Evolutionary conservation across 2,888 invertebrate species (phyloP).

Genomic region (Shargacucullia verbasci): DNA sequence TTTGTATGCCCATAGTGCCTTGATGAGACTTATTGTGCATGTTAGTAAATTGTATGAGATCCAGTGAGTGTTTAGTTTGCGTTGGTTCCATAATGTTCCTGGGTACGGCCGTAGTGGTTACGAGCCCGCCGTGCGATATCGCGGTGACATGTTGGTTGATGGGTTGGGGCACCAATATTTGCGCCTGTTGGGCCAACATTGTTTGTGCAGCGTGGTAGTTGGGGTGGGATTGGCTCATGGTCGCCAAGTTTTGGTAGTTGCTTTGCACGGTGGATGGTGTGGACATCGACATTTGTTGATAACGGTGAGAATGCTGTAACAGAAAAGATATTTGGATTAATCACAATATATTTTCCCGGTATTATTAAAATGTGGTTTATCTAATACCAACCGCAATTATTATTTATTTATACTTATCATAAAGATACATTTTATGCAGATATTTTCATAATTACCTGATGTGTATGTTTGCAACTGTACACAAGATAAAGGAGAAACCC

Average conservation of each 20-base stretch:
- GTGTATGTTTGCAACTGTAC: no score
- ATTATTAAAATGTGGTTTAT: no score
- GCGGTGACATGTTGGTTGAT: slow-evolving; percentile 61
- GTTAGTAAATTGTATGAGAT: slow-evolving; percentile 78
- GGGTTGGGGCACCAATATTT: slow-evolving; percentile 54
- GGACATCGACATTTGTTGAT: slow-evolving; percentile 83
- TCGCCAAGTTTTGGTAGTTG: slow-evolving; percentile 78
- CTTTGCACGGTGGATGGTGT: slow-evolving; percentile 72
- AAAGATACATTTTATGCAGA: no score
- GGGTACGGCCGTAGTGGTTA: slow-evolving; percentile 66
- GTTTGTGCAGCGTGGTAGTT: slow-evolving; percentile 60
- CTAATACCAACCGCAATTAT: no score
- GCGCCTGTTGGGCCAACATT: slow-evolving; percentile 60
- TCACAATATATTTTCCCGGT: no score
- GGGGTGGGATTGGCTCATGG: slow-evolving; percentile 83
- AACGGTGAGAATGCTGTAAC: slow-evolving; percentile 76
- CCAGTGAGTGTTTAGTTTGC: slow-evolving; percentile 75
- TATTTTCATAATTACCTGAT: no score
- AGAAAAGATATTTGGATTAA: neutral
- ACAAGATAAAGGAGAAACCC: no score
- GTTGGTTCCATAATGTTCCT: slow-evolving; percentile 75
- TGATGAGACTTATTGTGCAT: slow-evolving; percentile 68
- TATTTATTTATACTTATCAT: no score
- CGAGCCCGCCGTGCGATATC: slow-evolving; percentile 65
- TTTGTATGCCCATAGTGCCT: slow-evolving; percentile 71